Conservation (phyloP, 2,888 invertebrate genomes). For the Rhagonycha lutea region DNA sequence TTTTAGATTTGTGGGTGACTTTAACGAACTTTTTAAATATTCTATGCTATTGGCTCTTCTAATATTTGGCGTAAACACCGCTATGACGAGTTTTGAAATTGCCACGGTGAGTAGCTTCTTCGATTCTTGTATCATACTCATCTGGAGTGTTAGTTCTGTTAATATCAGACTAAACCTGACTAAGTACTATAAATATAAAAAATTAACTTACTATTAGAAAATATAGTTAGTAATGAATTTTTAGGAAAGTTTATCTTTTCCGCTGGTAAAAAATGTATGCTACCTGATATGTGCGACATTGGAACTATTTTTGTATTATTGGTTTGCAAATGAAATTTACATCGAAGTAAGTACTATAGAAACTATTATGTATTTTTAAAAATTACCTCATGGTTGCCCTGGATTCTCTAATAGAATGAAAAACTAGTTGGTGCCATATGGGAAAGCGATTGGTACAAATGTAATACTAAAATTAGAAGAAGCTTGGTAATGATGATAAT, state of each 20-base stretch:
- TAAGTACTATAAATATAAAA: too few relatives aligned
- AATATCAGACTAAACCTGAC: too few relatives aligned
- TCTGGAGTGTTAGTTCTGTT: too few relatives aligned
- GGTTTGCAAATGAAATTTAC: not conserved
- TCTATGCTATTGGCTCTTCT: slow-evolving; percentile 42
- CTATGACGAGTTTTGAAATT: slow-evolving; percentile 37
- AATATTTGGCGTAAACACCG: slow-evolving; percentile 39
- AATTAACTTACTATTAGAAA: too few relatives aligned
- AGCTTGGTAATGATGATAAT: not conserved
- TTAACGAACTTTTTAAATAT: slow-evolving; percentile 33
- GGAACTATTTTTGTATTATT: not conserved
- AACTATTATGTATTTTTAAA: too few relatives aligned
- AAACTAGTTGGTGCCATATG: not conserved
- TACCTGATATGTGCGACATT: not conserved
- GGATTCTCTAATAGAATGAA: not conserved
- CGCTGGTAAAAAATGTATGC: not conserved
- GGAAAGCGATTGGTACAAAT: not conserved
- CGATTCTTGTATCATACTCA: not conserved
- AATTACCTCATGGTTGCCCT: not conserved
- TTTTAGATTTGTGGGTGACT: slow-evolving; percentile 5
- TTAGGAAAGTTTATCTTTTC: not conserved
- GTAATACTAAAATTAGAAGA: not conserved
- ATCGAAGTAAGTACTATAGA: not conserved
- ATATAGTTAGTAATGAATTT: too few relatives aligned
- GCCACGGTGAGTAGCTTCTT: slow-evolving; percentile 27